A percentile compares a stretch with the other conserved stretches of the same genome.
Evolutionary conservation across 2,888 invertebrate species (phyloP).

Genomic region (Lasius platythorax): DNA sequence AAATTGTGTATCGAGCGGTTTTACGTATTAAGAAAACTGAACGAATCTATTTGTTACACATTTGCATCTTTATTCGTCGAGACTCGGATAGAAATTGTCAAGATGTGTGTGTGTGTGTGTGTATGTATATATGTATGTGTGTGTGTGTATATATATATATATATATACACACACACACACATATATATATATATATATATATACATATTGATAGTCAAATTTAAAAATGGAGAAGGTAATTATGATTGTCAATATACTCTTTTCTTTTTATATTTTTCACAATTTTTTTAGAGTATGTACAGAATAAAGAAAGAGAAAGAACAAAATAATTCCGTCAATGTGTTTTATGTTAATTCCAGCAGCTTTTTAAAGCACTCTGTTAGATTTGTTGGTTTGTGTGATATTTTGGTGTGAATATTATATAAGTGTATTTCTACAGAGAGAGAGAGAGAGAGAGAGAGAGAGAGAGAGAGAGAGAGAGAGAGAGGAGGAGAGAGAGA

Average conservation of each 20-base stretch:
- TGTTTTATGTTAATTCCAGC: background rate
- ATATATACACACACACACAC: too few relatives aligned
- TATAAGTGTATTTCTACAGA: background rate
- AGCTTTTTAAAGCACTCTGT: background rate
- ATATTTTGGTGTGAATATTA: background rate
- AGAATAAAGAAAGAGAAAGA: background rate
- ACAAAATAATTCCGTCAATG: background rate
- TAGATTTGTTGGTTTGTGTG: background rate
- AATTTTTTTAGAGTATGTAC: background rate
- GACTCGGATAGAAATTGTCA: constrained; percentile 20
- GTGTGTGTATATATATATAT: too few relatives aligned
- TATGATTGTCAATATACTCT: background rate
- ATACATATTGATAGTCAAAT: background rate
- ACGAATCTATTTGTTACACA: constrained; percentile 1
- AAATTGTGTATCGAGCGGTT: background rate
- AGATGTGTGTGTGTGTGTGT: background rate
- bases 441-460: background rate
- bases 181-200: too few relatives aligned
- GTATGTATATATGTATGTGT: too few relatives aligned
- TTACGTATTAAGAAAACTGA: constrained; percentile 13
- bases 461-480: background rate
- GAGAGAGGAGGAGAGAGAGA: background rate
- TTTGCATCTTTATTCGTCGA: constrained; percentile 27
- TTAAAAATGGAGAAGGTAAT: constrained; percentile 15
- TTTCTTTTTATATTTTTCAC: background rate